Evolutionary conservation across 2,113 vertebrate species (phyloP).

Genomic region (Opisthocomus hoazin): DNA sequence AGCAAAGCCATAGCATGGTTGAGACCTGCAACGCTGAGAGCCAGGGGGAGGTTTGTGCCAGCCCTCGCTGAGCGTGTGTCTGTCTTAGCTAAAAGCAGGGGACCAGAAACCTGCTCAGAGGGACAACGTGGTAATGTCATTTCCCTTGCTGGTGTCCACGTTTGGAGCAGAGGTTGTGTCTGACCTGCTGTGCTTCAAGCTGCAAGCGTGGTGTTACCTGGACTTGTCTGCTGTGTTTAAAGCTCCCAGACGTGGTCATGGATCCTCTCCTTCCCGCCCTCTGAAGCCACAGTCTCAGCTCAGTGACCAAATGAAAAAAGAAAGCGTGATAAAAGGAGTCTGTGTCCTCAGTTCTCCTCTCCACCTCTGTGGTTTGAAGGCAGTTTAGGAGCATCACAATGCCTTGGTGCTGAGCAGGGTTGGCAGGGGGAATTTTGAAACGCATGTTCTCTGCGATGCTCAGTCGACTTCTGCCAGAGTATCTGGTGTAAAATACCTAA

Average conservation of each 20-base stretch:
- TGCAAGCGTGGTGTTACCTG: neutral
- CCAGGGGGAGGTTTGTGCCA: neutral
- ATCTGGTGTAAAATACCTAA: neutral
- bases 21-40: neutral
- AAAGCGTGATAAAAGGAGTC: neutral
- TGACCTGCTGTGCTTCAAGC: neutral
- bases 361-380: neutral
- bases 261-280: neutral
- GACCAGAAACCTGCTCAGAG: neutral
- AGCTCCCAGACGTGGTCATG: fast-evolving
- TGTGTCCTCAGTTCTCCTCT: neutral
- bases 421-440: neutral
- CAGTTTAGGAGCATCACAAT: neutral
- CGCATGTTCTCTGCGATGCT: neutral
- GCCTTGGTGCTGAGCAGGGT: neutral
- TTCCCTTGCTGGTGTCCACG: neutral
- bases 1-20: neutral
- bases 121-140: neutral
- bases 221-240: neutral
- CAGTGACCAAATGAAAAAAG: neutral
- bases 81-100: neutral
- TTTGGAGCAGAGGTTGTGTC: neutral
- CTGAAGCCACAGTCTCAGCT: neutral
- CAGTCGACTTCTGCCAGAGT: neutral
- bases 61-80: neutral